Evolutionary conservation across 2,113 vertebrate genomes (phyloP), one percentile per base, ranked within the genome.

Genomic region (Toxostoma redivivum): DNA sequence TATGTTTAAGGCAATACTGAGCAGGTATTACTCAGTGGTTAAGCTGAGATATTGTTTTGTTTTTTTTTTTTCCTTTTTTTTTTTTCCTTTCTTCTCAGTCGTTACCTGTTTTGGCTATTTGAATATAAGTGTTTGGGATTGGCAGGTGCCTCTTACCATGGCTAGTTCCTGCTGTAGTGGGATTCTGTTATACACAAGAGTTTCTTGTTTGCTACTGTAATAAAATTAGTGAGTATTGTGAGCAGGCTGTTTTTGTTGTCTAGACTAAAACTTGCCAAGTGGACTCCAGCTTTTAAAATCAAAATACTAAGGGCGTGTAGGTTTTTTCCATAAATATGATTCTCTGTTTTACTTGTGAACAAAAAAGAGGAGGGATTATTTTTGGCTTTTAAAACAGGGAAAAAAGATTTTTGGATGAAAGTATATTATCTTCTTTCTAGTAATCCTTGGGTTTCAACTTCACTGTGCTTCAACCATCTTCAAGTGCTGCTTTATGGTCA

Each of bases 321-420:
- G 12, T 54, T 81, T 91, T 89, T 73, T 64, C 15, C 27, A 23
- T 81, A 73, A 72, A 77, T 85, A 72, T 8, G 16, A 66, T n/a
- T 62, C 33, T 77, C 28, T 65, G 11, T 78, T 86, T 94, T 81
- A 92, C 86, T 21, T 57, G 48, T 79, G 73, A 85, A 40, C 15
- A 35, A 15, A 33, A 86, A 57, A 50, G 23, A 74, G 28, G 4
- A 28, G 5, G 10, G 30, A 30, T 76, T 82, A 20, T 73, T 92
- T 61, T 95, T 91, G 73, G 45, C 53, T 42, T 85, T 76, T 53
- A 44, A 69, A 94, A 47, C 12, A n/a, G 47, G 38, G 12, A 79
- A 48, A 33, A 67, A 5, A 4, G 1, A 22, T 48, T 80, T 78
- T 87, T 69, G 81, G 44, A 31, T 95, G 33, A 35, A 19, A 30